phyloP scores from a whole-genome alignment of 2,888 invertebrate species.

The Halictus ligatus region DNA sequence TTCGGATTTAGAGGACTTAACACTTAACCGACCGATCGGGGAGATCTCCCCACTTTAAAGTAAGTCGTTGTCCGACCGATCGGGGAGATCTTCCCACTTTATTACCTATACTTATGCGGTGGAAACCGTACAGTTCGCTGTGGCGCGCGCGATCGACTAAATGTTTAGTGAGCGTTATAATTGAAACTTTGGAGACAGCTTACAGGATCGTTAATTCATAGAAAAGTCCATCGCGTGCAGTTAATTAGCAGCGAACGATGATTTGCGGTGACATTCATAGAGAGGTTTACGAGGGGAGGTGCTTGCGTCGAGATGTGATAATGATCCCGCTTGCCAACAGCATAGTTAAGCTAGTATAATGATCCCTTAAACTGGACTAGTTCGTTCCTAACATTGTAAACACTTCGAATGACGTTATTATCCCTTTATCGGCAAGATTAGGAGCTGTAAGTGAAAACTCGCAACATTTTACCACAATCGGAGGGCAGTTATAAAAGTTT shows the following conservation, averaged over 20 bases:
- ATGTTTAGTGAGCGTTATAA: neutral
- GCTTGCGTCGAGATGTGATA: constrained; percentile 15
- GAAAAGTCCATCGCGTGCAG: neutral
- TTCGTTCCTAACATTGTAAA: constrained; percentile 46
- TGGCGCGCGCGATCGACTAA: no score
- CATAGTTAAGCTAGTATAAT: constrained; percentile 37
- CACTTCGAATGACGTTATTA: constrained; percentile 46
- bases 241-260: constrained; percentile 31
- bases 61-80: no score
- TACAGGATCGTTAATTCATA: neutral
- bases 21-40: no score
- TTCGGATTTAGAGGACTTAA: neutral
- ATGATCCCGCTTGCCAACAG: constrained; percentile 32
- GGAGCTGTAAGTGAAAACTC: constrained; percentile 47
- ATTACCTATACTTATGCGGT: no score
- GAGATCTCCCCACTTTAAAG: no score
- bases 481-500: constrained; percentile 33
- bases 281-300: constrained; percentile 31
- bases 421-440: constrained; percentile 54
- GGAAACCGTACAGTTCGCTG: no score
- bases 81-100: no score
- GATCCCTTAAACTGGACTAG: constrained; percentile 52
- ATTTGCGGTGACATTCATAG: constrained; percentile 24
- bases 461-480: constrained; percentile 7
- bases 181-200: neutral